A percentile compares a stretch with the other conserved stretches of the same genome.
Conservation (phyloP, 2,113 vertebrate genomes). For the Emydura subglobosa region DNA sequence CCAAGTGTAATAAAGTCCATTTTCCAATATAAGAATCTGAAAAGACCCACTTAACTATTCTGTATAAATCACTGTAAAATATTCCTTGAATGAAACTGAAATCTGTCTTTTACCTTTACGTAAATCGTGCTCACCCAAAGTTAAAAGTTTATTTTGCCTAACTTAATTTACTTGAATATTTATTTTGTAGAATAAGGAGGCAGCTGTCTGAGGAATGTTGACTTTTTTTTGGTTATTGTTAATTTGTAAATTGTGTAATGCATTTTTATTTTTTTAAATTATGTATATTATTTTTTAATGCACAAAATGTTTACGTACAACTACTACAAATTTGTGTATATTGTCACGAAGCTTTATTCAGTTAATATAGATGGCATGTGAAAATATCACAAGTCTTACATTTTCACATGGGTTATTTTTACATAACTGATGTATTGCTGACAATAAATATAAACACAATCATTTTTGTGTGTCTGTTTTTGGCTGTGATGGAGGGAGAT, state of each 20-base stretch:
- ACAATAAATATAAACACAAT: conserved; percentile 87
- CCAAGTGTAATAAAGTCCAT: conserved; percentile 39
- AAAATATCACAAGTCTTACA: conserved; percentile 80
- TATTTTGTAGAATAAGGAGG: conserved; percentile 78
- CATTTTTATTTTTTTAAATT: conserved; percentile 89
- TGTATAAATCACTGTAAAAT: conserved; percentile 73
- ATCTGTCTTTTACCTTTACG: conserved; percentile 71
- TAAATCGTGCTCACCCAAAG: conserved; percentile 70
- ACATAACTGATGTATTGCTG: conserved; percentile 87
- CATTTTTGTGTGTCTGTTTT: conserved; percentile 66
- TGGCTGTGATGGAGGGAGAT: neutral
- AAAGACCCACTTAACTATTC: conserved; percentile 51
- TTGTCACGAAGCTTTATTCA: conserved; percentile 87
- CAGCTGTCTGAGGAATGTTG: conserved; percentile 87
- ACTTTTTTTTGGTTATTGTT: conserved; percentile 83
- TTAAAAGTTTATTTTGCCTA: conserved; percentile 77
- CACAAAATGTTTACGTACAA: conserved; percentile 89
- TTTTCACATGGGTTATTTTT: conserved; percentile 94
- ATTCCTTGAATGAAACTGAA: conserved; percentile 68
- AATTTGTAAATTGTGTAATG: conserved; percentile 89
- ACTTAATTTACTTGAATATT: conserved; percentile 83
- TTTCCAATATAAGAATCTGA: conserved; percentile 57
- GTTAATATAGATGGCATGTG: conserved; percentile 84
- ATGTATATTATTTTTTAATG: conserved; percentile 92
- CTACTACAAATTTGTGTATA: conserved; percentile 87